These are phyloP conservation scores for Rhagologus leucostigma DNA, from an alignment of 2,113 vertebrate genomes.

Conservation along the genomic window DNA sequence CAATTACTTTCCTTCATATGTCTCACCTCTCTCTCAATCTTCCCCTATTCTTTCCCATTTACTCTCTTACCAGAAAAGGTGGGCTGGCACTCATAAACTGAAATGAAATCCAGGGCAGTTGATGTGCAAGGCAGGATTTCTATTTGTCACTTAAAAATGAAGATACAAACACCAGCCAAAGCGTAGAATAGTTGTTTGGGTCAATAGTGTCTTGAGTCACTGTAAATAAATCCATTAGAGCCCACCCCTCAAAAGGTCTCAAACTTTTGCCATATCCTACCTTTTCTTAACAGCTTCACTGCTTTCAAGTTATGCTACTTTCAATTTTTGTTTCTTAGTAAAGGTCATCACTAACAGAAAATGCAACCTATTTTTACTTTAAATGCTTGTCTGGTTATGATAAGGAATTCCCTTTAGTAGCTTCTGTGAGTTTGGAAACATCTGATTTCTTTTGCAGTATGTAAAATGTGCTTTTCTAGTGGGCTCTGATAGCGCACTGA, in stretches of 20 bases:
- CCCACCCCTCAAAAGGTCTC: neutral
- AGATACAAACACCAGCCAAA: neutral
- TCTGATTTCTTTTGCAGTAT: neutral
- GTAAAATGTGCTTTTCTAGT: neutral
- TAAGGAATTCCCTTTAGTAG: neutral
- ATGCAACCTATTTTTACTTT: neutral
- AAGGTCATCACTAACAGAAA: neutral
- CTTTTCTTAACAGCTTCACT: neutral
- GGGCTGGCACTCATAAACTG: neutral
- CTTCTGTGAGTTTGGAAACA: neutral
- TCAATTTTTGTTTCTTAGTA: neutral
- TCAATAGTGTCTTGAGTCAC: neutral
- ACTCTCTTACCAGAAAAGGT: neutral
- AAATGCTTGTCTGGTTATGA: neutral
- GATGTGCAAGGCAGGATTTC: neutral
- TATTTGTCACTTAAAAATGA: neutral
- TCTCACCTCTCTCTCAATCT: neutral
- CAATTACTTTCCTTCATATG: neutral
- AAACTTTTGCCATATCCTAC: neutral
- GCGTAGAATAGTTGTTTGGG: neutral
- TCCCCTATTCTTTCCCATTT: neutral
- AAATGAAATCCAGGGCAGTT: neutral
- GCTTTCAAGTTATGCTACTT: neutral
- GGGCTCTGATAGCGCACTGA: neutral
- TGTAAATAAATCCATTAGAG: neutral